Conservation (phyloP, 2,888 invertebrate species). For the Rugalucina vietnamica region DNA sequence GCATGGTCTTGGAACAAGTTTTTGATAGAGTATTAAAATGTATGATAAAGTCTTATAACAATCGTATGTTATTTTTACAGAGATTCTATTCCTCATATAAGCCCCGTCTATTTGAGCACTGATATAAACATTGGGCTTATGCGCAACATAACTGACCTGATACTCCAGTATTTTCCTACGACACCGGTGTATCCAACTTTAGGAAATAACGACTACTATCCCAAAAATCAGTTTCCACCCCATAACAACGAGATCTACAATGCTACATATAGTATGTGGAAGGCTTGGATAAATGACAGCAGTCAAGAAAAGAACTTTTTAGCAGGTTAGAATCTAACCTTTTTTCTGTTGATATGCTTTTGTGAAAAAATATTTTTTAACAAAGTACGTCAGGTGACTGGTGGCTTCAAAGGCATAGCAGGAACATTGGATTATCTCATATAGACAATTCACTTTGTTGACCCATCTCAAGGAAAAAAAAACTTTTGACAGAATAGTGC, state of each 20-base stretch:
- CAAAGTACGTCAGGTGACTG: too few species aligned
- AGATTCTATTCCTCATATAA: slow-evolving; percentile 91
- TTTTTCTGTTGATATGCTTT: not conserved
- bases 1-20: too few species aligned
- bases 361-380: too few species aligned
- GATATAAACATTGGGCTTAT: slow-evolving; percentile 90
- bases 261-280: slow-evolving; percentile 87
- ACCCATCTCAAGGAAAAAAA: too few species aligned
- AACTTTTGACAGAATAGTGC: too few species aligned
- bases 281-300: slow-evolving; percentile 89
- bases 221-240: slow-evolving; percentile 85
- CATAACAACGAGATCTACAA: slow-evolving; percentile 84
- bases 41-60: too few species aligned
- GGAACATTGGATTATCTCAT: too few species aligned
- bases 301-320: slow-evolving; percentile 93
- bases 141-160: slow-evolving; percentile 89
- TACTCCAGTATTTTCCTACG: slow-evolving; percentile 85
- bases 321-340: slow-evolving; percentile 87
- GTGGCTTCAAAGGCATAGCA: too few species aligned
- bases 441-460: too few species aligned
- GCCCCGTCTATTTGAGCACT: slow-evolving; percentile 88
- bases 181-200: slow-evolving; percentile 94
- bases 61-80: slow-evolving; percentile 87
- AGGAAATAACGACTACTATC: slow-evolving; percentile 91
- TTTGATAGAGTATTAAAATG: too few species aligned